phyloP scores from a whole-genome alignment of 92 coral and sea anemone genomes.

The Meandrina meandrites region DNA sequence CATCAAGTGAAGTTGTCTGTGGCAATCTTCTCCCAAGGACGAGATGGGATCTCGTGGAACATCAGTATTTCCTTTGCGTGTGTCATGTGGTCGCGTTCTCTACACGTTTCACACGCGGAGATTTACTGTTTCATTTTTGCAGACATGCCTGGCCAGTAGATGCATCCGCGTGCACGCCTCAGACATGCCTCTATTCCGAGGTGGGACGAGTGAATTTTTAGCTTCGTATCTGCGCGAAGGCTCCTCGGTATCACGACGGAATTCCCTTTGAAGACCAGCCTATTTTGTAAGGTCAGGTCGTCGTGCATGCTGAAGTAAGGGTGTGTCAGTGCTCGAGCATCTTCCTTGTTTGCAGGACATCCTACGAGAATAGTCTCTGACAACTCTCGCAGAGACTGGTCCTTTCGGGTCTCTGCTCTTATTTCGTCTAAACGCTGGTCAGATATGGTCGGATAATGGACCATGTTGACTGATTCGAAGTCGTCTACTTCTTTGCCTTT shows the following conservation, averaged over 20 bases:
- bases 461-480: constrained; percentile 25
- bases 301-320: constrained; percentile 22
- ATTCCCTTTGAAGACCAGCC: too few relatives aligned
- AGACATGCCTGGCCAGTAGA: too few relatives aligned
- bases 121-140: constrained; percentile 29
- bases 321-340: constrained; percentile 8
- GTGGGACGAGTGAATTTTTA: too few relatives aligned
- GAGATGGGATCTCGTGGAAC: constrained; percentile 24
- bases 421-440: constrained; percentile 12
- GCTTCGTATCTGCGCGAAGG: too few relatives aligned
- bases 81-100: constrained; percentile 31
- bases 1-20: neutral
- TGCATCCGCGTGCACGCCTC: constrained; percentile 31
- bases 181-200: constrained; percentile 20
- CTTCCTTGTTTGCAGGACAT: constrained; percentile 28
- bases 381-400: constrained; percentile 16
- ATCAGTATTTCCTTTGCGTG: constrained; percentile 49
- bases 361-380: constrained; percentile 22
- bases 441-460: constrained; percentile 21
- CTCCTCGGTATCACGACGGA: too few relatives aligned
- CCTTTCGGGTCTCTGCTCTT: constrained; percentile 23
- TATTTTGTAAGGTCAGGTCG: constrained; percentile 42
- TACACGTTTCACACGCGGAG: constrained; percentile 29
- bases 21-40: neutral
- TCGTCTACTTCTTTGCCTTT: constrained; percentile 18